These are phyloP conservation scores for Drosophila macrospina DNA, from an alignment of 2,888 invertebrate species.

Conservation along the genomic window DNA sequence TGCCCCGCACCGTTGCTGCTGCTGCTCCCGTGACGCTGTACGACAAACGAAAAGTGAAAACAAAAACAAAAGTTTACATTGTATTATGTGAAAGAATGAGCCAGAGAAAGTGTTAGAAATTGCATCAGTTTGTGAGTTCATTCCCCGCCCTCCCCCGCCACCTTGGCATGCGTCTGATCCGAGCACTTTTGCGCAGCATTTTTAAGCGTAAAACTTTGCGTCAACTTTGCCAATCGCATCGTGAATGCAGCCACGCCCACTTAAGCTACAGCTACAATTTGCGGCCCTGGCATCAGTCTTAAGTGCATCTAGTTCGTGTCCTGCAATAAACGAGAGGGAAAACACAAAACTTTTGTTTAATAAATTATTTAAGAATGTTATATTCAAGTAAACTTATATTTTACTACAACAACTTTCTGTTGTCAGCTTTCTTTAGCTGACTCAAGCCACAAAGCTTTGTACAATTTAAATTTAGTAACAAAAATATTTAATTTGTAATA, in stretches of 20 bases:
- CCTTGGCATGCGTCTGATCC: constrained; percentile 67
- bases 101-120: not conserved
- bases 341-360: not conserved
- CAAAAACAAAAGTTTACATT: not conserved
- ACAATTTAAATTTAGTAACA: too few relatives aligned
- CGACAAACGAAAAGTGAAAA: not conserved
- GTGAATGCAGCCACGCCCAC: constrained; percentile 60
- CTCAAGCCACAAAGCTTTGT: too few relatives aligned
- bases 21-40: constrained; percentile 78
- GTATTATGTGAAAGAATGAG: too few relatives aligned
- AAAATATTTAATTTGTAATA: too few relatives aligned
- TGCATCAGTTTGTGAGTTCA: not conserved
- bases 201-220: constrained; percentile 81
- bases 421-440: too few relatives aligned
- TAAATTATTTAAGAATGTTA: not conserved
- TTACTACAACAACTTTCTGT: not conserved
- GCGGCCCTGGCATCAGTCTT: constrained; percentile 18
- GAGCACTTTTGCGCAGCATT: constrained; percentile 79
- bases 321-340: constrained; percentile 33
- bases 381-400: not conserved
- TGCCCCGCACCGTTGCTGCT: constrained; percentile 61
- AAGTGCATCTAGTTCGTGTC: constrained; percentile 5
- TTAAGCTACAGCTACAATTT: constrained; percentile 45
- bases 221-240: constrained; percentile 84
- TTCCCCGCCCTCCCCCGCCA: constrained; percentile 10